A percentile compares a stretch with the other conserved stretches of the same genome.
Conservation (phyloP, 2,797 vertebrate genomes). For the Denticeps clupeoides region DNA sequence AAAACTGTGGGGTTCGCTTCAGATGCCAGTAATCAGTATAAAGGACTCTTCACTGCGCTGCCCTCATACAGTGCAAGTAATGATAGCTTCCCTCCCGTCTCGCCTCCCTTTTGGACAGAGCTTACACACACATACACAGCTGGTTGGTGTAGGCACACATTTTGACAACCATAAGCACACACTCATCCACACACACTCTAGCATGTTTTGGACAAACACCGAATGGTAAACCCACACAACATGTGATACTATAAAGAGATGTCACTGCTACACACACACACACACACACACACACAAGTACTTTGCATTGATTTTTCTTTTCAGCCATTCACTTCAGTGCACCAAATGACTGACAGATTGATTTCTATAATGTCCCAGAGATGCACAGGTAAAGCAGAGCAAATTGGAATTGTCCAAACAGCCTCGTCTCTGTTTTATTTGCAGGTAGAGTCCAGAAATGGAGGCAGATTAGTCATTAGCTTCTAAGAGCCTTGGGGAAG, state of each 20-base stretch:
- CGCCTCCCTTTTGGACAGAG: neutral
- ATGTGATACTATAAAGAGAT: too few relatives aligned
- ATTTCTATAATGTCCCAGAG: too few relatives aligned
- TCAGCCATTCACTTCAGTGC: constrained; percentile 8
- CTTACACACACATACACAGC: neutral
- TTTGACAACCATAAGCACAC: neutral
- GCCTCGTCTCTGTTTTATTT: too few relatives aligned
- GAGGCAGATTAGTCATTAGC: too few relatives aligned
- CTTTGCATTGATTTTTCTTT: too few relatives aligned
- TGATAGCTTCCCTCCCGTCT: constrained; percentile 15
- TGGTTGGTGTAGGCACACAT: neutral
- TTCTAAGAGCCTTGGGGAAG: too few relatives aligned
- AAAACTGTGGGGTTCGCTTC: constrained; percentile 23
- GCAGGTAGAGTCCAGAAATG: too few relatives aligned
- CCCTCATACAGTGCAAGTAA: constrained; percentile 22
- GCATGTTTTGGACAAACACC: too few relatives aligned
- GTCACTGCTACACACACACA: neutral
- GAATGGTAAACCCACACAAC: too few relatives aligned
- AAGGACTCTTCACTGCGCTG: constrained; percentile 33
- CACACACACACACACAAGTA: neutral
- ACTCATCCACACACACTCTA: neutral
- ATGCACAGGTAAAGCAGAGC: neutral
- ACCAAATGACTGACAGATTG: too few relatives aligned
- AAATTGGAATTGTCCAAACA: neutral
- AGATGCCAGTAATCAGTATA: constrained; percentile 43